Evolutionary conservation across 2,888 invertebrate species (phyloP).

Genomic region (Epinotia ramella): DNA sequence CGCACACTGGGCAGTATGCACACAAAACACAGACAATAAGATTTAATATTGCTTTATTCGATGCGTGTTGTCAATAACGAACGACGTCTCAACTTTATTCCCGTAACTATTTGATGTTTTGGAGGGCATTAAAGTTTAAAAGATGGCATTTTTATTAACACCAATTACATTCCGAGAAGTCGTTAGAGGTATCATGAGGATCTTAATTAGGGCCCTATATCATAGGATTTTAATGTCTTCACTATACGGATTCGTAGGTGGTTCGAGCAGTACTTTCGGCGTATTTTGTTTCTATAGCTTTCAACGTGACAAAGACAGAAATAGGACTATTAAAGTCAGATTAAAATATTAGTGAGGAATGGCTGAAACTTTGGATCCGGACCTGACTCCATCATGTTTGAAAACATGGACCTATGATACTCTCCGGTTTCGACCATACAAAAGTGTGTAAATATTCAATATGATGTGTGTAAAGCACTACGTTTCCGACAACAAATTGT

Average conservation of each 20-base stretch:
- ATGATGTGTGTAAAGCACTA: no score
- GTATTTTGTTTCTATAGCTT: conserved; percentile 12
- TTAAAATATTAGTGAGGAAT: neutral
- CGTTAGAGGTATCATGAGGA: conserved; percentile 48
- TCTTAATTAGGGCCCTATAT: conserved; percentile 55
- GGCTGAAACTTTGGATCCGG: neutral
- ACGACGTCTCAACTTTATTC: conserved; percentile 16
- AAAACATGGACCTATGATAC: no score
- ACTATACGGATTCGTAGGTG: conserved; percentile 15
- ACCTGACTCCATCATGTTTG: neutral
- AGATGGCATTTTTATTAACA: conserved; percentile 41
- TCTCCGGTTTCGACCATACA: no score
- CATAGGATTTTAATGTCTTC: conserved; percentile 49
- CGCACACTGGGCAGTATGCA: conserved; percentile 14
- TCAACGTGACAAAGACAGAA: neutral
- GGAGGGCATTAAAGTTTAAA: conserved; percentile 39
- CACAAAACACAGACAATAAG: neutral
- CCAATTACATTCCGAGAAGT: conserved; percentile 48
- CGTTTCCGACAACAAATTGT: no score
- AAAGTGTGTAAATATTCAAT: no score
- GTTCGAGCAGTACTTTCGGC: conserved; percentile 1
- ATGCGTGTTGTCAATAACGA: conserved; percentile 29
- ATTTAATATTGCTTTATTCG: conserved; percentile 3
- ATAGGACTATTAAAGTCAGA: neutral
- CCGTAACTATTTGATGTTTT: conserved; percentile 36